phyloP scores from a whole-genome alignment of 2,113 vertebrate genomes.

The Gopherus evgoodei region DNA sequence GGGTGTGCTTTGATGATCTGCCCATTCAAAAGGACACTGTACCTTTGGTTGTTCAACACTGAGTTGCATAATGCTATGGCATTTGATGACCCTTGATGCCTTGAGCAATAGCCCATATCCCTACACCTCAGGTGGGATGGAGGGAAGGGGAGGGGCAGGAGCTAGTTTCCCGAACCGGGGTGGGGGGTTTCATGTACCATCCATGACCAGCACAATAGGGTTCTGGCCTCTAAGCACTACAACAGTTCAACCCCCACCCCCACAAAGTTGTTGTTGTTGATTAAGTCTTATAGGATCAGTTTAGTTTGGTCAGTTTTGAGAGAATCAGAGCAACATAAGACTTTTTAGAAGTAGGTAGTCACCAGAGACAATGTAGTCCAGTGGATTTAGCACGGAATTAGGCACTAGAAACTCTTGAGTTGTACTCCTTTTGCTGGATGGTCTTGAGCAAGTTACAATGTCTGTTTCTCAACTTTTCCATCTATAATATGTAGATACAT shows the following conservation, averaged over 20 bases:
- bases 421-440: not conserved
- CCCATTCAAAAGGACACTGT: not conserved
- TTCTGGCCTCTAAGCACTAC: not conserved
- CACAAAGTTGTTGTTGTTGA: too few species aligned
- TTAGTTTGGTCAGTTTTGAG: not conserved
- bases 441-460: not conserved
- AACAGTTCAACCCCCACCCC: rapidly evolving
- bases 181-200: too few species aligned
- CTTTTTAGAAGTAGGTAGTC: not conserved
- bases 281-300: not conserved
- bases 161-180: too few species aligned
- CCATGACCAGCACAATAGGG: rapidly evolving
- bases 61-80: not conserved
- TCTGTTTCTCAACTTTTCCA: not conserved
- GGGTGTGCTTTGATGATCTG: not conserved
- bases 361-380: not conserved
- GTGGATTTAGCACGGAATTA: not conserved
- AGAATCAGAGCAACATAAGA: not conserved
- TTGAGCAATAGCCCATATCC: not conserved
- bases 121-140: too few species aligned
- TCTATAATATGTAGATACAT: not conserved
- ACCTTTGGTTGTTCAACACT: not conserved
- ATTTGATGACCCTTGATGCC: not conserved
- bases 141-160: too few species aligned
- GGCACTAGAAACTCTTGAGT: not conserved